Evolutionary conservation across 2,113 vertebrate species (phyloP).

Genomic region (Papio anubis): DNA sequence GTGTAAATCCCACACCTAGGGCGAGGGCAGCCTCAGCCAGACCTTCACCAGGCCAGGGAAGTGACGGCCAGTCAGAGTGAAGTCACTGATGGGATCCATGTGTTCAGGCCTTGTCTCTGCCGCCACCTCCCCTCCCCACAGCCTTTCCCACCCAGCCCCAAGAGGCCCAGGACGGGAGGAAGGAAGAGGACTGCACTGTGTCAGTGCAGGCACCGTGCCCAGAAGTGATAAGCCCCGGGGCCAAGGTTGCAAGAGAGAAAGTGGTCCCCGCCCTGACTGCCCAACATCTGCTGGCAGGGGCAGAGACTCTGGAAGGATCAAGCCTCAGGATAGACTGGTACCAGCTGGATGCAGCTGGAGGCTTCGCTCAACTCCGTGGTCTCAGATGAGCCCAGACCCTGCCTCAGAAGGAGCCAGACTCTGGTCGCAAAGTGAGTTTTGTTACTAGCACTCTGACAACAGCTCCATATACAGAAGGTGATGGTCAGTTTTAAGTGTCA

Average conservation of each 20-base stretch:
- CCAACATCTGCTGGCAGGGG: not conserved
- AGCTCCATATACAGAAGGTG: not conserved
- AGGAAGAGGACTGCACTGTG: not conserved
- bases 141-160: not conserved
- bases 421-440: not conserved
- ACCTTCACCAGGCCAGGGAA: not conserved
- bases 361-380: not conserved
- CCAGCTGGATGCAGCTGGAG: not conserved
- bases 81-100: slow-evolving; percentile 30
- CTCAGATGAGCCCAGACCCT: not conserved
- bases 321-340: not conserved
- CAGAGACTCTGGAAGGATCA: not conserved
- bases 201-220: not conserved
- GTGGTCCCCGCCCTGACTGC: not conserved
- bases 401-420: not conserved
- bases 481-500: not conserved
- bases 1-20: not conserved
- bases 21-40: not conserved
- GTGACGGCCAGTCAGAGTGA: slow-evolving; percentile 9
- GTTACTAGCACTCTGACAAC: too few relatives aligned
- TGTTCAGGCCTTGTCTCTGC: not conserved
- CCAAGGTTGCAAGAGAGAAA: not conserved
- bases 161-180: not conserved
- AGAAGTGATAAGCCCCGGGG: not conserved
- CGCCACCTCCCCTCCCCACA: not conserved